phyloP scores from a whole-genome alignment of 2,113 vertebrate genomes.

The Channa maculata region DNA sequence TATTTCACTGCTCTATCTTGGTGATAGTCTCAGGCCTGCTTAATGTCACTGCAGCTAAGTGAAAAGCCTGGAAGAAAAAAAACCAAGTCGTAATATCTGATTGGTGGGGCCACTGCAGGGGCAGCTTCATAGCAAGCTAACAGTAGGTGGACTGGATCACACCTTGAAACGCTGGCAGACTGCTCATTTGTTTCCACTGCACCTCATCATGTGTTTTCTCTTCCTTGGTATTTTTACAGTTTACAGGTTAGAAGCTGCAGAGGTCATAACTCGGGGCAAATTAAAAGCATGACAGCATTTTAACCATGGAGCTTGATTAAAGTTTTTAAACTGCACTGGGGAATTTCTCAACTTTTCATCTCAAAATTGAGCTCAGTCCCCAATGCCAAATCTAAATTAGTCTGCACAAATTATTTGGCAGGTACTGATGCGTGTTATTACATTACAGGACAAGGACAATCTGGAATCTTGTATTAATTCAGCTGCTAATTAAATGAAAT shows the following conservation, averaged over 20 bases:
- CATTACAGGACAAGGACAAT: conserved; percentile 54
- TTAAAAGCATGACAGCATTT: conserved; percentile 14
- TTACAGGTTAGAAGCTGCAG: background rate
- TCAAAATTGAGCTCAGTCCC: conserved; percentile 26
- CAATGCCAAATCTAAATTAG: conserved; percentile 50
- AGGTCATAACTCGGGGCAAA: conserved; percentile 3
- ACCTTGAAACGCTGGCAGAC: too few relatives aligned
- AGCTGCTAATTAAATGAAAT: conserved; percentile 45
- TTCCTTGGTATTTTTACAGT: conserved; percentile 28
- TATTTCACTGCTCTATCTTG: too few relatives aligned
- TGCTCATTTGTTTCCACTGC: too few relatives aligned
- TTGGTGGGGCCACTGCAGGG: too few relatives aligned
- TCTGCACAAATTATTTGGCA: conserved; percentile 52
- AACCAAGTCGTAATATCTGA: too few relatives aligned
- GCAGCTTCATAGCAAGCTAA: too few relatives aligned
- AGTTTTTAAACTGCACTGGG: conserved; percentile 44
- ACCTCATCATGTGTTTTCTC: background rate
- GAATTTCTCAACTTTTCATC: conserved; percentile 49
- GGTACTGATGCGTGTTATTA: conserved; percentile 69
- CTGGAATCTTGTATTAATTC: conserved; percentile 46
- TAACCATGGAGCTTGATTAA: conserved; percentile 47
- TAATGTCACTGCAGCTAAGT: too few relatives aligned
- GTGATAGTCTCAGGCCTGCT: too few relatives aligned
- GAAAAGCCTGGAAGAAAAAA: too few relatives aligned
- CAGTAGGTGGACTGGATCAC: too few relatives aligned